Base-by-base conservation (phyloP, 2,113 vertebrate species). In the Sardina pilchardus region DNA sequence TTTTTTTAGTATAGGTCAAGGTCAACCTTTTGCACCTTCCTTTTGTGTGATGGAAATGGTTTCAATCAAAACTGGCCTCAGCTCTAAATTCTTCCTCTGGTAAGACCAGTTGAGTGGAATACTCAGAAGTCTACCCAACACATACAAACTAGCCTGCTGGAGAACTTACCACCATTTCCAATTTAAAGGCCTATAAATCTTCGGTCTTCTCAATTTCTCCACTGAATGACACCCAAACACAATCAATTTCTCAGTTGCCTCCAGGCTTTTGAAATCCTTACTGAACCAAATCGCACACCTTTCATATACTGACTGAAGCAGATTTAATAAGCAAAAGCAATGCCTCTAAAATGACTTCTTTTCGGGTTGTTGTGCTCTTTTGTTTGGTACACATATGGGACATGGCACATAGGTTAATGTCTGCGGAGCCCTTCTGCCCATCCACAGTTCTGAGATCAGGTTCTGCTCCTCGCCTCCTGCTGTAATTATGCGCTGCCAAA, bases 401-500 rank as follows among this genome's bases (percentile, higher is more conserved):
- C 39, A 42, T 42, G 39, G 39, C 39, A 42, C 71, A 78, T 16
- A 78, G 71, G 71, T 36, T 78, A 78, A 34, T 36, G 71, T 12
- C 34, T 36, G 67, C 10, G 3, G 67, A 75, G 16, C 10, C 16
- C 12, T 75, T 75, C 12, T 36, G 0, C 67, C 16, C 4, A 36
- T 75, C 14, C 67, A 36, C 30, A 36, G 36, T 36, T 75, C 36
- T 36, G 9, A 10, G 14, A 16, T 19, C 14, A 75, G 14, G 14
- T 36, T 34, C 26, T 17, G 71, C 34, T 78, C 26, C 30, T 36
- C 4, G 26, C 30, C 24, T 59, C 21, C 21, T 59, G 3, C 53
- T 36, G 30, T 78, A 78, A 78, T 78, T 78, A 78, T 34, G 71
- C 16, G 34, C 71, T 78, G 71, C 71, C 71, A 39, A 78, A 39